phyloP scores from a whole-genome alignment of 2,888 invertebrate species.

The Cerastis leucographa region DNA sequence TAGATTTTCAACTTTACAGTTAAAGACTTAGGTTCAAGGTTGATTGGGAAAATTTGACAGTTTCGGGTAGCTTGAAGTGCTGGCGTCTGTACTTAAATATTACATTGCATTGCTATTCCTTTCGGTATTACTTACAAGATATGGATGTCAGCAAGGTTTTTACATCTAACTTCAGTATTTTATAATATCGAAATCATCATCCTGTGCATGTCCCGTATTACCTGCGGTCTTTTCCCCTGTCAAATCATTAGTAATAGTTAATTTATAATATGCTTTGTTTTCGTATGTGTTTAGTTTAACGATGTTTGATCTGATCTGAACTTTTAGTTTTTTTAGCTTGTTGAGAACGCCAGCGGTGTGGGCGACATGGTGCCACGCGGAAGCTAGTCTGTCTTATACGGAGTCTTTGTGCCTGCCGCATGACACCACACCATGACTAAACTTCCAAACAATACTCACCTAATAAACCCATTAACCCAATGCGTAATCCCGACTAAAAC shows the following conservation, averaged over 20 bases:
- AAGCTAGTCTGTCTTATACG: slow-evolving; percentile 54
- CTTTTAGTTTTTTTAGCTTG: slow-evolving; percentile 7
- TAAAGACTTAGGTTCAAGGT: too few relatives aligned
- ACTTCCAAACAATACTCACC: slow-evolving; percentile 34
- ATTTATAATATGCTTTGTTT: not conserved
- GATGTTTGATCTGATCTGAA: not conserved
- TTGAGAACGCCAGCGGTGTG: slow-evolving; percentile 55
- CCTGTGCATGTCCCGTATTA: not conserved
- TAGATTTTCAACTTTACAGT: too few relatives aligned
- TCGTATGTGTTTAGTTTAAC: not conserved
- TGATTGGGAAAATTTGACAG: too few relatives aligned
- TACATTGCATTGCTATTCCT: too few relatives aligned
- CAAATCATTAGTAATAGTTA: not conserved
- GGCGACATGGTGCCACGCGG: slow-evolving; percentile 71
- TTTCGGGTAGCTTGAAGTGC: too few relatives aligned
- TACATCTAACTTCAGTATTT: not conserved
- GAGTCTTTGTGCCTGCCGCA: slow-evolving; percentile 35
- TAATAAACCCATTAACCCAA: slow-evolving; percentile 43
- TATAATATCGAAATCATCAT: not conserved
- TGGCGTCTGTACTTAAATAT: not conserved
- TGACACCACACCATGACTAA: slow-evolving; percentile 67
- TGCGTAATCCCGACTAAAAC: slow-evolving; percentile 17
- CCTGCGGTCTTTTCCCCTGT: not conserved
- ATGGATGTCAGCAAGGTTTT: not conserved
- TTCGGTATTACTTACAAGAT: not conserved